Percentiles rank a stretch among this genome's conserved stretches.
Conservation (phyloP, 2,113 vertebrate genomes). For the Orientallactaga bullata region DNA sequence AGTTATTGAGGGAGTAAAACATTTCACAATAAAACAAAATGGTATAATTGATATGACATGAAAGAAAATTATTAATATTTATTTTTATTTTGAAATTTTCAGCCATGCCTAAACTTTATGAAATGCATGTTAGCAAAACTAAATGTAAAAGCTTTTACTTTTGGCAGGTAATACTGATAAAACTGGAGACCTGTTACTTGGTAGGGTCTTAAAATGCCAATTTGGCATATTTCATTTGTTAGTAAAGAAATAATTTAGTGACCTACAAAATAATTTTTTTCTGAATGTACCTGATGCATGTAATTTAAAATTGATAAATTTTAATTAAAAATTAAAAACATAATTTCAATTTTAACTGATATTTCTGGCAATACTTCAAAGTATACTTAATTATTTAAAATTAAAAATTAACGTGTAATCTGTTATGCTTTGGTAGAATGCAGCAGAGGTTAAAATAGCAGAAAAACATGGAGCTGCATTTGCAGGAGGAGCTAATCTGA, state of each 20-base stretch:
- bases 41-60: background rate
- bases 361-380: conserved; percentile 17
- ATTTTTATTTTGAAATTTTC: conserved; percentile 56
- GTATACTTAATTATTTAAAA: background rate
- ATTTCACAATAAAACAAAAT: conserved; percentile 11
- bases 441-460: conserved; percentile 89
- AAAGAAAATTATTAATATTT: background rate
- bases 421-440: conserved; percentile 86
- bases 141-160: background rate
- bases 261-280: conserved; percentile 7
- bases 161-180: conserved; percentile 21
- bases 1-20: background rate
- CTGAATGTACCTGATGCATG: background rate
- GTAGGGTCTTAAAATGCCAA: background rate
- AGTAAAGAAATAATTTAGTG: background rate
- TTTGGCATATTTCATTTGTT: background rate
- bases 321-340: conserved; percentile 61
- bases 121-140: conserved; percentile 43
- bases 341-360: conserved; percentile 53
- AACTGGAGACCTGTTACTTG: background rate
- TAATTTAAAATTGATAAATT: conserved; percentile 52
- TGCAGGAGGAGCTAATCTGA: conserved; percentile 92
- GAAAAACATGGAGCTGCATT: conserved; percentile 89
- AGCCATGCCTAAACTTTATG: conserved; percentile 39
- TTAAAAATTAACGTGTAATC: conserved; percentile 54